Base-by-base conservation (phyloP, 2,888 invertebrate genomes). In the Scotopteryx bipunctaria region DNA sequence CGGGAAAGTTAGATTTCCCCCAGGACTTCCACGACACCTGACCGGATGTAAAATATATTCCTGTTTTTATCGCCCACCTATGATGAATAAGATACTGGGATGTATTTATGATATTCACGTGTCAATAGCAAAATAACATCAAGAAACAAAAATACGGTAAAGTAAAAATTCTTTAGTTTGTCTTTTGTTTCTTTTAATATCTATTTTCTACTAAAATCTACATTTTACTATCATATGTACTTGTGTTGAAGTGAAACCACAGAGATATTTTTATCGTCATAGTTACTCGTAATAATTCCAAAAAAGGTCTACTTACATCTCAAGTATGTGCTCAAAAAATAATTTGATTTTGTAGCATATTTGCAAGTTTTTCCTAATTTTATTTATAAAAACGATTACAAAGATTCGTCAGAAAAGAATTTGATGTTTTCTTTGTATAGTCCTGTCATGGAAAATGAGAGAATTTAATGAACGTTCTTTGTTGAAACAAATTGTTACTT, bases 1-100 rank as follows among this genome's bases (percentile, higher is more conserved):
- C 79, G 84, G 89, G 85, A 83, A 87, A 89, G 89, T 89, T 88
- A 89, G 88, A 90, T 90, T 90, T 90, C 89, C 90, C 89, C 64
- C 70, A 85, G 83, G 89, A 84, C 81, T 76, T 74, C 79, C 81
- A 78, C 83, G 89, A 87, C 90, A 90, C 90, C 90, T 89, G 89
- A 89, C 88, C 89, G 83, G 83, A 83, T 85, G 84, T 86, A 86
- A 87, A 87, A 89, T 88, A 89, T 88, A 86, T 87, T 84, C 79
- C 64, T 74, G 75, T 84, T 84, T 87, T 86, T 84, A 76, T 64
- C 62, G 55, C 51, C 63, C 60, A 35, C 60, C 55, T 67, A 79
- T 80, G 74, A 79, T 73, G 65, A 63, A 29, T 23, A 23, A 5
- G 23, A 23, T 23, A 23, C 27, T 27, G 27, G 9, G 27, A 4